Conservation (phyloP, 2,113 vertebrate species). For the Procavia capensis region DNA sequence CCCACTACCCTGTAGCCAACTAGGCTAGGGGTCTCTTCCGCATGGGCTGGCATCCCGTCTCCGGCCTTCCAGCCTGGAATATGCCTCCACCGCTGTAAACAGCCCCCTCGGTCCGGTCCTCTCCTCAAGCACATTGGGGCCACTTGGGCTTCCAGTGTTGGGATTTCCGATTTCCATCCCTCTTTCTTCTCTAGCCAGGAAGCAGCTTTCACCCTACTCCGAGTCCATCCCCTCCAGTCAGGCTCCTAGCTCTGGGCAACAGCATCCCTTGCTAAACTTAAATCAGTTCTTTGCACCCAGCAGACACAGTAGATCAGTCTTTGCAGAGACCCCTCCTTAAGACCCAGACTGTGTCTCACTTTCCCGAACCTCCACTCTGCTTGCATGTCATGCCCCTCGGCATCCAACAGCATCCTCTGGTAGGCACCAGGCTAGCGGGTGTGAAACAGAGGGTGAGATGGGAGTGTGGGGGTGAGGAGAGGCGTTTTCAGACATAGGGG, state of each 20-base stretch:
- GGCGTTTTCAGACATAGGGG: not conserved
- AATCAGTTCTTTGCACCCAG: not conserved
- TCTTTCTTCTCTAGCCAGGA: not conserved
- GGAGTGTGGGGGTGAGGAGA: not conserved
- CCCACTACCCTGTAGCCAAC: not conserved
- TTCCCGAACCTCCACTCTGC: not conserved
- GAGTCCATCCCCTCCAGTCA: not conserved
- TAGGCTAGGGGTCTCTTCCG: not conserved
- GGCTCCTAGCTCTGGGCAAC: not conserved
- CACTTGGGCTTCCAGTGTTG: not conserved
- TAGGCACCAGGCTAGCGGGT: too few relatives aligned
- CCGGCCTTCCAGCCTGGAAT: fast-evolving
- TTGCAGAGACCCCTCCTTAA: not conserved
- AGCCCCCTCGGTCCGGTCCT: not conserved
- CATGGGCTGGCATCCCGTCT: not conserved
- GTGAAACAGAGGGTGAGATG: not conserved
- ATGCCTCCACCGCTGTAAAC: not conserved
- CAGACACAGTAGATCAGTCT: not conserved
- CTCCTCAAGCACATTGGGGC: not conserved
- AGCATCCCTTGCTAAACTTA: not conserved
- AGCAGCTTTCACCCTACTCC: not conserved
- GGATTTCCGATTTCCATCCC: not conserved
- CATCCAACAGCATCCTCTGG: not conserved
- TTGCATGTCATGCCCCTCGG: not conserved
- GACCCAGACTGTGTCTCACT: not conserved